Conservation (phyloP, 2,888 invertebrate genomes). For the Sphinx pinastri region DNA sequence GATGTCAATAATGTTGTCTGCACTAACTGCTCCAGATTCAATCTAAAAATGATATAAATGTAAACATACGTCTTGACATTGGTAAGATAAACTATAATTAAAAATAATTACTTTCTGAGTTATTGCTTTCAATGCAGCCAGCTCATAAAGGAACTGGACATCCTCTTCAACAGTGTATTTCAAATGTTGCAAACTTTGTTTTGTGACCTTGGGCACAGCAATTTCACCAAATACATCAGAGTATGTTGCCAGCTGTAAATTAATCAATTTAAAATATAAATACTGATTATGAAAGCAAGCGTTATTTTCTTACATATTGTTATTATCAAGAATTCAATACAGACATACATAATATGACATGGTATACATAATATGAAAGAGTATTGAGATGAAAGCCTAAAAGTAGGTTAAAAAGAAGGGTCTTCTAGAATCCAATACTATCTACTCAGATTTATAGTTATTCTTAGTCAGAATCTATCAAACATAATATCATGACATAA, state of each 20-base stretch:
- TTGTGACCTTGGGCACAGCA: constrained; percentile 54
- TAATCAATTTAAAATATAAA: neutral
- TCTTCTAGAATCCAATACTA: neutral
- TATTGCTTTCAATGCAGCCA: constrained; percentile 84
- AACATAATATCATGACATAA: no score
- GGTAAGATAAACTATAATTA: neutral
- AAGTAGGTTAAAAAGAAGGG: no score
- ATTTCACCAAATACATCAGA: constrained; percentile 66
- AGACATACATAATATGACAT: no score
- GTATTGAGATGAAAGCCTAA: no score
- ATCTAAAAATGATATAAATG: constrained; percentile 56
- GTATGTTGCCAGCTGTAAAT: constrained; percentile 68
- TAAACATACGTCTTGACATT: neutral
- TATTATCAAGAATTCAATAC: no score
- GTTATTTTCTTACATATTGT: no score
- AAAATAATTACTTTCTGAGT: constrained; percentile 71
- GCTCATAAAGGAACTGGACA: constrained; percentile 85
- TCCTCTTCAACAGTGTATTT: constrained; percentile 83
- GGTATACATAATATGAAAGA: no score
- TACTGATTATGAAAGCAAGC: no score
- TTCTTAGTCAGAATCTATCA: neutral
- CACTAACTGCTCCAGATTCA: constrained; percentile 68
- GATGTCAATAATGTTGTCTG: constrained; percentile 85
- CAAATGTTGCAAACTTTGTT: constrained; percentile 59
- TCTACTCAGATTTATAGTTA: neutral